Base-by-base conservation (phyloP, 2,797 vertebrate species). In the Champsocephalus esox region DNA sequence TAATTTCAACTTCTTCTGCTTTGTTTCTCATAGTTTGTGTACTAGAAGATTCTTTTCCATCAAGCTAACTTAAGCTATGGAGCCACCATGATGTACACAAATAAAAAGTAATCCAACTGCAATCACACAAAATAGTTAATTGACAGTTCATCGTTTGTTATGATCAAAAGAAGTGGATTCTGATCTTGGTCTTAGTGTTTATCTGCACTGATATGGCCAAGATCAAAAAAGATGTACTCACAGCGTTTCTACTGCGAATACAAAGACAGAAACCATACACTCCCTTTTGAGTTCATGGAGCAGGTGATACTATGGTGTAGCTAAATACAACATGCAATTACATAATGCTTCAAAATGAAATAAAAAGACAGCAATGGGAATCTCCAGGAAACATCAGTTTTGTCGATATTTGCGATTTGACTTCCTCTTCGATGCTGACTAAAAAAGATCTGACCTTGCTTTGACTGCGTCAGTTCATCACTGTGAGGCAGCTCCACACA, bases 401-500 rank as follows among this genome's bases (percentile, higher is more conserved):
- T 50, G 32, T 57, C 52, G 57, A 62, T 61, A 58, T 74, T 6
- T 70, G 12, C n/a, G 34, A 50, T 73, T 64, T 43, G 19, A 52
- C 56, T 58, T 56, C 21, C n/a, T 57, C 11, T 3, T 60, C 48
- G 43, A 38, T 9, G 2, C 34, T 38, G 8, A 38, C 24, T 9
- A 57, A 44, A 38, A 19, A 51, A 52, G 2, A 24, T 43, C 12
- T 46, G 49, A 61, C 34, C 34, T 38, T 38, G 34, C 34, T 38
- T 38, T 38, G 8, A 38, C 7, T 38, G 34, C 34, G 34, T 9
- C 34, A 38, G 34, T 38, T 38, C 9, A 38, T 38, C 34, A 38
- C 72, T 62, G 34, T 4, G n/a, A 66, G 44, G 46, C 66, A 34
- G 46, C 52, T 63, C 56, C 5, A 57, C 63, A 66, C 81, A 72